A percentile compares a stretch with the other conserved stretches of the same genome.
Evolutionary conservation across 2,888 invertebrate species (phyloP).

Genomic region (Phengaris alcon): DNA sequence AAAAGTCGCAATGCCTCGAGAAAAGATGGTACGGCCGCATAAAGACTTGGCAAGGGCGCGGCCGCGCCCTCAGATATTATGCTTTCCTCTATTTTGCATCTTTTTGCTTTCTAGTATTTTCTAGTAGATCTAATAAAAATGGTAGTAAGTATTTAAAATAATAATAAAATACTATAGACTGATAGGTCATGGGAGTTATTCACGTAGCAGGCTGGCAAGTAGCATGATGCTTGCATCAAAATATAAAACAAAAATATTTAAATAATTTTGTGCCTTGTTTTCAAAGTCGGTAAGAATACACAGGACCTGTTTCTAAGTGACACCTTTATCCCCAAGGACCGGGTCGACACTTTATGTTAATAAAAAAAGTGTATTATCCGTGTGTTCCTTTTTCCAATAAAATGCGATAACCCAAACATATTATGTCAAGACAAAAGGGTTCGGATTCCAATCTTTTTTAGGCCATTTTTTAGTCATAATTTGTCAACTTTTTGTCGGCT

Average conservation of each 20-base stretch:
- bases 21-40: too few species aligned
- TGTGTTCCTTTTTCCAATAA: constrained; percentile 34
- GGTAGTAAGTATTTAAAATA: too few species aligned
- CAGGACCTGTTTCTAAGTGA: constrained; percentile 21
- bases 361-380: constrained; percentile 22
- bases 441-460: constrained; percentile 49
- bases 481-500: constrained; percentile 52
- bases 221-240: neutral
- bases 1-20: too few species aligned
- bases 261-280: neutral
- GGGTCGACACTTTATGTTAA: constrained; percentile 15
- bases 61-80: too few species aligned
- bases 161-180: too few species aligned
- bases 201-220: neutral
- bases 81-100: too few species aligned
- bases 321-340: constrained; percentile 10
- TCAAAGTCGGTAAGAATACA: neutral
- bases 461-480: constrained; percentile 48
- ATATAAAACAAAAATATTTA: neutral
- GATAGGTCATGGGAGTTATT: too few species aligned
- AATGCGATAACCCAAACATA: constrained; percentile 40
- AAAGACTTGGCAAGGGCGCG: too few species aligned
- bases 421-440: constrained; percentile 48
- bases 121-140: too few species aligned
- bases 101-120: too few species aligned